Conservation (phyloP, 2,113 vertebrate genomes). For the Poeciliopsis retropinna region DNA sequence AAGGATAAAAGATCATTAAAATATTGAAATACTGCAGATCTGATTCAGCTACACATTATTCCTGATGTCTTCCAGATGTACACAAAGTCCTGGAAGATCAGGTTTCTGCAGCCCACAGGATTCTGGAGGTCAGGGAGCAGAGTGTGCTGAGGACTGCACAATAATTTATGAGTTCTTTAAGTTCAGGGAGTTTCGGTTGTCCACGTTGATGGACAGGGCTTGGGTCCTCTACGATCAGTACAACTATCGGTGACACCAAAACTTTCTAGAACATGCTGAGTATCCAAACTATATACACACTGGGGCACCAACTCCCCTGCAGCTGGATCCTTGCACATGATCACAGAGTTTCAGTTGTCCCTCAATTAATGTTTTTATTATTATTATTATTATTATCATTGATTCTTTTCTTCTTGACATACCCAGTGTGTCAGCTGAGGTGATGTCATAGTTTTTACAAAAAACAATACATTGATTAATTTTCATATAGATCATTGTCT, state of each 20-base stretch:
- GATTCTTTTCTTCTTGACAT: too few species aligned
- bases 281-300: too few species aligned
- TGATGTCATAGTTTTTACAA: too few species aligned
- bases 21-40: neutral
- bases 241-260: too few species aligned
- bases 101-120: constrained; percentile 61
- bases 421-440: too few species aligned
- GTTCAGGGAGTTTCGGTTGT: constrained; percentile 45
- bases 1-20: constrained; percentile 16
- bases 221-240: too few species aligned
- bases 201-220: too few species aligned
- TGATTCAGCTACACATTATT: neutral
- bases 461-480: too few species aligned
- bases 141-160: constrained; percentile 62
- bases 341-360: constrained; percentile 59
- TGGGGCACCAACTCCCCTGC: neutral
- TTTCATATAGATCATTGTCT: too few species aligned
- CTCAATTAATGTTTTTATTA: too few species aligned
- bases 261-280: too few species aligned
- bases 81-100: constrained; percentile 65
- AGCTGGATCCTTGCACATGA: constrained; percentile 67
- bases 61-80: constrained; percentile 42
- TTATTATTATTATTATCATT: too few species aligned
- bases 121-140: constrained; percentile 57
- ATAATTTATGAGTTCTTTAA: constrained; percentile 59